Percentiles rank a stretch among this genome's conserved stretches.
Conservation (phyloP, 2,797 vertebrate genomes). For the Sebastolobus altivelis region DNA sequence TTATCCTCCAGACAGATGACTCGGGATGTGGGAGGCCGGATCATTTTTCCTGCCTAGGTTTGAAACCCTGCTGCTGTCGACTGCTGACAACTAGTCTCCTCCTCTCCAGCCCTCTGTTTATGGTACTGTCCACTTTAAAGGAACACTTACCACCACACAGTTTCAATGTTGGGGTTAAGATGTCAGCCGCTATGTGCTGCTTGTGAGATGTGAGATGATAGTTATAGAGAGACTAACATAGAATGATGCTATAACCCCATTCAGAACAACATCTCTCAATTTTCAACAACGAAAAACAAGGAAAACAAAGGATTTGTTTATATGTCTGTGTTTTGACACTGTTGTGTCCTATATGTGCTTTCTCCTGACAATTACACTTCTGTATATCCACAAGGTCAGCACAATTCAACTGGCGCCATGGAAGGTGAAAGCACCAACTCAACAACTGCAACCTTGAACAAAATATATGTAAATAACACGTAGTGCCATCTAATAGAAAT, state of each 20-base stretch:
- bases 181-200: background rate
- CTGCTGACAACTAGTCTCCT: conserved; percentile 56
- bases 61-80: conserved; percentile 64
- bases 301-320: background rate
- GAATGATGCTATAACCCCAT: background rate
- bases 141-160: conserved; percentile 16
- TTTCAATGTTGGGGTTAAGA: conserved; percentile 1
- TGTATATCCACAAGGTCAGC: conserved; percentile 1
- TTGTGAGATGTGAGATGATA: background rate
- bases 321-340: background rate
- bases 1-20: conserved; percentile 83
- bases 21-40: conserved; percentile 67
- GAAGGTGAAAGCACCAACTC: background rate
- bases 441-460: background rate
- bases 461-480: conserved; percentile 3
- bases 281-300: background rate
- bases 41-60: conserved; percentile 77
- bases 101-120: conserved; percentile 50
- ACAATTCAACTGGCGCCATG: background rate
- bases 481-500: background rate
- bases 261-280: background rate
- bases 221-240: background rate
- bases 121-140: conserved; percentile 40
- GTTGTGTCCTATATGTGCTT: background rate
- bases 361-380: background rate